These are phyloP conservation scores for Epinephelus fuscoguttatus DNA, from an alignment of 2,113 vertebrate genomes.

Conservation along the genomic window DNA sequence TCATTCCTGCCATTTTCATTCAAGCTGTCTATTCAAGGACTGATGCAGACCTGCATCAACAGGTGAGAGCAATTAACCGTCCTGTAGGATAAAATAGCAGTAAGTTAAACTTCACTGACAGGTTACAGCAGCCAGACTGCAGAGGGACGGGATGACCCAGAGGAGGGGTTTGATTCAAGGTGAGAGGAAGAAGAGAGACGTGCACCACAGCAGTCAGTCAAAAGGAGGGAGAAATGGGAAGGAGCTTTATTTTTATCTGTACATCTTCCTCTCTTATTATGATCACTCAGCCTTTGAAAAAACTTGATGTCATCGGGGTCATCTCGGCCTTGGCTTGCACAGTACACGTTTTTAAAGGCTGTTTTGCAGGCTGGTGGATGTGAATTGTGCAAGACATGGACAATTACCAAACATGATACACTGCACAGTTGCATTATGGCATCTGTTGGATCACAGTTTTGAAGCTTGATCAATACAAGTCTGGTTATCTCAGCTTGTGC, in stretches of 20 bases:
- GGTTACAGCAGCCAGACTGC: background rate
- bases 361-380: background rate
- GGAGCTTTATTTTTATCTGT: background rate
- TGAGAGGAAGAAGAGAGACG: background rate
- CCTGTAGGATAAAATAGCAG: background rate
- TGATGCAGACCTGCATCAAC: background rate
- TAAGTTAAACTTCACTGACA: constrained; percentile 11
- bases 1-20: background rate
- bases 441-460: background rate
- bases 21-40: background rate
- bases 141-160: background rate
- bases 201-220: background rate
- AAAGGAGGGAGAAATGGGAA: too few relatives aligned
- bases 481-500: background rate
- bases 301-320: background rate
- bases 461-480: background rate
- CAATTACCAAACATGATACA: background rate
- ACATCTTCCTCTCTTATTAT: background rate
- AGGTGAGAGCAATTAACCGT: background rate
- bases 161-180: constrained; percentile 2
- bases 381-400: background rate
- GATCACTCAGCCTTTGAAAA: background rate
- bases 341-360: background rate
- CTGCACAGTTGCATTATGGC: background rate
- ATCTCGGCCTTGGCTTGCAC: too few relatives aligned